phyloP scores from a whole-genome alignment of 37 sponge, comb jelly and placozoan species.

The Haliclona indistincta region DNA sequence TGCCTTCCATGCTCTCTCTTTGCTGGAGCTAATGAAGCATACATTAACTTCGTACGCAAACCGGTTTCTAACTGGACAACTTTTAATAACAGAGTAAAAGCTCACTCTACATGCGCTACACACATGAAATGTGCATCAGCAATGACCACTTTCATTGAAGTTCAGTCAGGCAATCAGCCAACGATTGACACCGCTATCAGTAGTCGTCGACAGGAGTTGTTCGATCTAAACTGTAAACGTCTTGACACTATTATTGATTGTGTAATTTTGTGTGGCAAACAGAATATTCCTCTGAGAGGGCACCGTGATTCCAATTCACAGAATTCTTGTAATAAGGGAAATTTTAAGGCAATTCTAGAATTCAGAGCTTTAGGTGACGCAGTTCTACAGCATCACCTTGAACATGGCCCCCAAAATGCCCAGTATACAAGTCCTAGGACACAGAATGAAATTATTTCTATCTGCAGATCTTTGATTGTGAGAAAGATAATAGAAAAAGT shows the following conservation, averaged over 20 bases:
- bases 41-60: slow-evolving; percentile 17
- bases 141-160: slow-evolving; percentile 4
- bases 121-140: slow-evolving; percentile 1
- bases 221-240: slow-evolving; percentile 2
- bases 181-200: not conserved
- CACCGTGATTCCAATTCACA: slow-evolving; percentile 8
- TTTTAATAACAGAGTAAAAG: slow-evolving; percentile 32
- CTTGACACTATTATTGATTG: slow-evolving; percentile 10
- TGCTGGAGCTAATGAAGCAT: not conserved
- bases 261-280: not conserved
- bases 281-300: not conserved
- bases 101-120: not conserved
- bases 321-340: slow-evolving; percentile 2
- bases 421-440: slow-evolving; percentile 9
- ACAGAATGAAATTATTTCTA: slow-evolving; percentile 11
- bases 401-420: not conserved
- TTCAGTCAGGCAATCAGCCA: slow-evolving; percentile 4
- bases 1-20: slow-evolving; percentile 51
- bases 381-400: slow-evolving; percentile 15
- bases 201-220: not conserved
- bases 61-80: slow-evolving; percentile 39
- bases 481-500: slow-evolving; percentile 7
- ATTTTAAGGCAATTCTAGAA: slow-evolving; percentile 27
- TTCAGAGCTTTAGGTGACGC: slow-evolving; percentile 18
- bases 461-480: slow-evolving; percentile 6